Evolutionary conservation across 2,113 vertebrate genomes (phyloP), one percentile per base, ranked within the genome.

Genomic region (Canis aureus): DNA sequence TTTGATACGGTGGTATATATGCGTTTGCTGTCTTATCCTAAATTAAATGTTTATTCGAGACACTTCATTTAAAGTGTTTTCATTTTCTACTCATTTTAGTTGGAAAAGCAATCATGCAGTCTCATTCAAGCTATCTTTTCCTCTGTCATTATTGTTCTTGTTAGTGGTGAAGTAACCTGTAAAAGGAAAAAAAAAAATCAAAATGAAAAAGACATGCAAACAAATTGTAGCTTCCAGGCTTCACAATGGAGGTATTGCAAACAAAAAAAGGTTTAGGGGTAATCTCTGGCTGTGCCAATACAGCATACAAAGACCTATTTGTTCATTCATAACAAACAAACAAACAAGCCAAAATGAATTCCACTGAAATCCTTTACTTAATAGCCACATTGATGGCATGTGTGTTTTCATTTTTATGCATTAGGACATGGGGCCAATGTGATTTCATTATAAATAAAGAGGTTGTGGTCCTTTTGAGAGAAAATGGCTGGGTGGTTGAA

Each of bases 1-100:
- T 62, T 97, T 93, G 32, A 92, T 98, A 97, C 92, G 51, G 92
- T 74, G 94, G 3, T 82, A 87, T 96, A 16, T 62, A 91, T 93
- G 51, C 1, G 2, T 5, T 81, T 97, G 74, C 82, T 96, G 53
- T 94, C 88, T 95, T 97, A 93, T 96, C 95, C 66, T 89, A 98
- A 98, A 98, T 98, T 96, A 98, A 98, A 98, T 97, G 93, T 96
- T 98, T 98, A 95, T 98, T 97, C 95, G 64, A 98, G 83, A 89
- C 32, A 90, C 71, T 98, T 98, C 22, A 94, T 98, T 98, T 98
- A 97, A 98, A 97, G 57, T 97, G 62, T 94, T 98, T 98, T 97
- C 62, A 97, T 98, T 98, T 98, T 97, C 67, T 94, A 55, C 53
- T 95, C 97, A 88, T 97, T 98, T 98, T 91, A 83, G 81, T 95